Base-by-base conservation (phyloP, 2,113 vertebrate species). In the Ploceus nigricollis region DNA sequence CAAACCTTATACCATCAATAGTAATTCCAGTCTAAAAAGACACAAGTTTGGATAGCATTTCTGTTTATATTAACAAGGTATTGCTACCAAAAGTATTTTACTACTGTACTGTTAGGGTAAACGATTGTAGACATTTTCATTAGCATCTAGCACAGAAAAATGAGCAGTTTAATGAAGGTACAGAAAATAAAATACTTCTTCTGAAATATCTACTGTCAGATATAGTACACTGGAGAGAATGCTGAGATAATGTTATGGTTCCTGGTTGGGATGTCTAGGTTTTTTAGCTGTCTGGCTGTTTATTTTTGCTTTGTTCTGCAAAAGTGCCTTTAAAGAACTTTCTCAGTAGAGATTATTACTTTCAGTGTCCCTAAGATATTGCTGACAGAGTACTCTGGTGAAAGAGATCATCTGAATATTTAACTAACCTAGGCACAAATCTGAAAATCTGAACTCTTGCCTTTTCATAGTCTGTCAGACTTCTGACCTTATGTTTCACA, bases 1-100 rank as follows among this genome's bases (percentile, higher is more conserved):
- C 95, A 97, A 97, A 98, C 97, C 97, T 98, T 98, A 98, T 68
- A 44, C 37, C 63, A 94, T 98, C 97, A 98, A 96, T 97, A 96
- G 97, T 90, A 92, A 97, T 97, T 97, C 96, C 93, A 97, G 94
- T 94, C 94, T 96, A 97, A 97, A 97, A 95, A 96, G 75, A 94
- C 69, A 64, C 63, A 83, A 81, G 94, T 98, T 98, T 98, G 96
- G 89, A 97, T 92, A 97, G 94, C 48, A 70, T 96, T 94, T 70
- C 63, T 98, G 21, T 84, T 98, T 97, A 94, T 93, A 97, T 94
- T 97, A 93, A 88, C 87, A 96, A 97, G 91, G 75, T 70, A 93
- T 97, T 98, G 97, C 97, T 97, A 83, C 93, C 93, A 96, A 97
- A 97, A 98, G 66, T 89, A 39, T 48, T 93, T 88, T 57, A 65